Conservation (phyloP, 1,140 invertebrate species). For the Parasteatoda tepidariorum region DNA sequence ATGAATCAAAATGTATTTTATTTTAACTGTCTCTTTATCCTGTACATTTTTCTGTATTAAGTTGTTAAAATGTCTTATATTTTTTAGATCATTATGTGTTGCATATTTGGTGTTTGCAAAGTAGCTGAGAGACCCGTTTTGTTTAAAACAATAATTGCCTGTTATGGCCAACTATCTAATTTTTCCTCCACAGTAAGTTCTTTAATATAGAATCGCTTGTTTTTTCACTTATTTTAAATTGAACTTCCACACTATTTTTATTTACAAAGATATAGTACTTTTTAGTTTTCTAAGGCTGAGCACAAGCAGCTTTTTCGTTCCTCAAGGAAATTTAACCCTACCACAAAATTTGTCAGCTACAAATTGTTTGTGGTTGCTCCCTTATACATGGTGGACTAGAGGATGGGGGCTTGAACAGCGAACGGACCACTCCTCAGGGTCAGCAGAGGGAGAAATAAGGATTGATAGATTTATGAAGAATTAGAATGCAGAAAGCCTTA, state of each 20-base stretch:
- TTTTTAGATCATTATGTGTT: conserved; percentile 50
- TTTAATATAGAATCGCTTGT: neutral
- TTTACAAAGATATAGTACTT: neutral
- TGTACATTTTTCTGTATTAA: no score
- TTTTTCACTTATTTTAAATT: neutral
- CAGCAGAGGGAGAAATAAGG: no score
- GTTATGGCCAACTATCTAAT: conserved; percentile 22
- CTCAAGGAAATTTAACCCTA: no score
- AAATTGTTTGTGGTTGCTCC: no score
- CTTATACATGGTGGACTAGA: neutral
- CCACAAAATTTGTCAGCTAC: no score
- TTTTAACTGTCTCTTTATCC: no score
- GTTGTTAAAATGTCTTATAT: no score
- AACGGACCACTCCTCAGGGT: no score
- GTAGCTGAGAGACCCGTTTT: conserved; percentile 16
- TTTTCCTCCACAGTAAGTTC: conserved; percentile 33
- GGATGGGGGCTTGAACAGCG: no score
- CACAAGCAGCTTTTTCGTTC: neutral
- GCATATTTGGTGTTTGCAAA: conserved; percentile 50
- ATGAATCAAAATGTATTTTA: no score
- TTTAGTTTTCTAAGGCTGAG: neutral
- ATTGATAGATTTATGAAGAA: no score
- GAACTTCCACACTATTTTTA: neutral
- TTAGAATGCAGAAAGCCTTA: no score
- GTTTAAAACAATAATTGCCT: conserved; percentile 37